Conservation (phyloP, 2,797 vertebrate species). For the Phalanger gymnotis region DNA sequence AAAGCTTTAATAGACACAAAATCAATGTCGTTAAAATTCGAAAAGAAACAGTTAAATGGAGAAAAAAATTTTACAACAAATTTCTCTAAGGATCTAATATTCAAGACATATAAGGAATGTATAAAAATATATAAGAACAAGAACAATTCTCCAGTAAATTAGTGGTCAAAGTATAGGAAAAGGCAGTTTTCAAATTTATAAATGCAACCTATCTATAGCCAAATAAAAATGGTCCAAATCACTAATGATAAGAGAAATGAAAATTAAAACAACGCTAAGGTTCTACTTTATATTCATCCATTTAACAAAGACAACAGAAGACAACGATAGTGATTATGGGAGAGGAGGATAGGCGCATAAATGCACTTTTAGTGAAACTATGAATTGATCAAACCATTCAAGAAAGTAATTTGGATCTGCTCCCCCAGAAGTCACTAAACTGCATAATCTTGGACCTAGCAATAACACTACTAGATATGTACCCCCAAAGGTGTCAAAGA, state of each 20-base stretch:
- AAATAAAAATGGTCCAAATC: background rate
- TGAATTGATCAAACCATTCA: background rate
- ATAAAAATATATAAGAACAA: background rate
- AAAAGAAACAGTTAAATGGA: background rate
- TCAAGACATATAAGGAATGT: background rate
- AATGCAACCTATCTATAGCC: background rate
- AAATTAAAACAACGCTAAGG: background rate
- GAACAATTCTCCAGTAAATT: background rate
- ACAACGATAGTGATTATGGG: background rate
- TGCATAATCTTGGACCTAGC: background rate
- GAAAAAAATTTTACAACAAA: background rate
- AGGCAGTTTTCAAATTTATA: background rate
- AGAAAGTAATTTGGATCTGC: background rate
- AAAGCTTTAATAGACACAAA: background rate
- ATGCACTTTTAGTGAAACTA: background rate
- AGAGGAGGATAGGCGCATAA: no score
- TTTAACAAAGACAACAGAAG: background rate
- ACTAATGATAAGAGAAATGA: background rate
- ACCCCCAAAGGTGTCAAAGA: background rate
- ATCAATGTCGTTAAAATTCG: background rate
- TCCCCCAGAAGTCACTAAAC: background rate
- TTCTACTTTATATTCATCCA: background rate
- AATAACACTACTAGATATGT: background rate
- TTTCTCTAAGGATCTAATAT: background rate
- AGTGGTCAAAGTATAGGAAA: background rate